A percentile compares a stretch with the other conserved stretches of the same genome.
phyloP scores from a whole-genome alignment of 1,140 invertebrate genomes.

The Nasonia longicornis region DNA sequence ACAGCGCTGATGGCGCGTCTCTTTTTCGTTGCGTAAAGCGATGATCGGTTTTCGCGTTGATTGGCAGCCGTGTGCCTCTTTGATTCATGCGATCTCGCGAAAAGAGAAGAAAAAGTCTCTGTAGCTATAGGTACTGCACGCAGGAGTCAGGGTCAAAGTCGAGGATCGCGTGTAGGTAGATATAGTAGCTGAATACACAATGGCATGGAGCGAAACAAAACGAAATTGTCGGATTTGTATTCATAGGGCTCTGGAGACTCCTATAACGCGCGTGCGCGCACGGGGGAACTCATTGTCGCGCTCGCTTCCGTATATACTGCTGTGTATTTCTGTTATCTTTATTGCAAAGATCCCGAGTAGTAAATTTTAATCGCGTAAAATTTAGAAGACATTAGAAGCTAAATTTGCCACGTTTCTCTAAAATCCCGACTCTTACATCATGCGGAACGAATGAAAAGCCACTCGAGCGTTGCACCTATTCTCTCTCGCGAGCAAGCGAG shows the following conservation, averaged over 20 bases:
- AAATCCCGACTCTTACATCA: neutral
- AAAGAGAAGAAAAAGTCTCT: neutral
- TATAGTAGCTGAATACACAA: neutral
- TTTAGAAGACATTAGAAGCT: neutral
- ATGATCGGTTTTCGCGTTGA: neutral
- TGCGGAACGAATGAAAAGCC: neutral
- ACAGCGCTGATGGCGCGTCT: neutral
- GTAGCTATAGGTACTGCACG: too few relatives aligned
- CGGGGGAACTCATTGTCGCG: neutral
- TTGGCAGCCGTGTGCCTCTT: neutral
- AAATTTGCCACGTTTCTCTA: neutral
- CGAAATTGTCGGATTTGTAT: neutral
- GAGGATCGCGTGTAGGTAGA: neutral
- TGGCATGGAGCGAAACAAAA: neutral
- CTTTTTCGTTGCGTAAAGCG: neutral
- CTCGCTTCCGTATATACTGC: neutral
- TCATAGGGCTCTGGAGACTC: neutral
- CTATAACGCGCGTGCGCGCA: too few relatives aligned
- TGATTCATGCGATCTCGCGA: neutral
- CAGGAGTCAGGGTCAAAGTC: neutral
- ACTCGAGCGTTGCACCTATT: neutral
- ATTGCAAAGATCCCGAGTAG: neutral
- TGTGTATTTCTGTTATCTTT: neutral
- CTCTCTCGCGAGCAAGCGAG: too few relatives aligned
- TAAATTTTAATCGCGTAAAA: neutral